These are phyloP conservation scores for Musca domestica DNA, from an alignment of 1,140 invertebrate genomes.

Conservation along the genomic window DNA sequence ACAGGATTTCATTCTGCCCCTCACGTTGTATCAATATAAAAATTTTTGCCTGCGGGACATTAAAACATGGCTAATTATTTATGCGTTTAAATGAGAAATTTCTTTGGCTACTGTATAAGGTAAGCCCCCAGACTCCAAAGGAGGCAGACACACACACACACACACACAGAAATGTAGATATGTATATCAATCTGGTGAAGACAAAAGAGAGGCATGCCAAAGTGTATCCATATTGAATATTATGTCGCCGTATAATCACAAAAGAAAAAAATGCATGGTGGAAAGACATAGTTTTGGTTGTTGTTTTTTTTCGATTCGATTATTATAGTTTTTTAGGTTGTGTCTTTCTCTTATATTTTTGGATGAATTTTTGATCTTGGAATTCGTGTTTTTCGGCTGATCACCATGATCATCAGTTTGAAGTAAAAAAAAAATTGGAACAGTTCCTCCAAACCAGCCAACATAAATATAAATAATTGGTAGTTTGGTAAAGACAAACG, in stretches of 20 bases:
- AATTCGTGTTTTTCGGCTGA: slow-evolving; percentile 17
- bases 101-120: slow-evolving; percentile 15
- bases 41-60: slow-evolving; percentile 18
- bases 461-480: slow-evolving; percentile 13
- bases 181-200: too few relatives aligned
- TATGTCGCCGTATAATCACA: slow-evolving; percentile 20
- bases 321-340: background rate
- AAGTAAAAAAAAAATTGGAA: background rate
- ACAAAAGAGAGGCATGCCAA: too few relatives aligned
- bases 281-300: too few relatives aligned
- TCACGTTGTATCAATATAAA: too few relatives aligned
- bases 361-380: slow-evolving; percentile 18
- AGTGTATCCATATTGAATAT: slow-evolving; percentile 3
- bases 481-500: slow-evolving; percentile 16
- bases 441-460: background rate
- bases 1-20: too few relatives aligned
- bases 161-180: too few relatives aligned
- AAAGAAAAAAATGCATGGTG: too few relatives aligned
- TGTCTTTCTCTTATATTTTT: background rate
- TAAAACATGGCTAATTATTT: slow-evolving; percentile 21
- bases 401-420: slow-evolving; percentile 19
- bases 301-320: background rate
- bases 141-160: too few relatives aligned
- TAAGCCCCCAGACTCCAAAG: too few relatives aligned
- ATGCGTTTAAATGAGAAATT: slow-evolving; percentile 20